A percentile compares a stretch with the other conserved stretches of the same genome.
These are phyloP conservation scores for Cephus cinctus DNA, from an alignment of 1,140 invertebrate genomes.

Conservation along the genomic window DNA sequence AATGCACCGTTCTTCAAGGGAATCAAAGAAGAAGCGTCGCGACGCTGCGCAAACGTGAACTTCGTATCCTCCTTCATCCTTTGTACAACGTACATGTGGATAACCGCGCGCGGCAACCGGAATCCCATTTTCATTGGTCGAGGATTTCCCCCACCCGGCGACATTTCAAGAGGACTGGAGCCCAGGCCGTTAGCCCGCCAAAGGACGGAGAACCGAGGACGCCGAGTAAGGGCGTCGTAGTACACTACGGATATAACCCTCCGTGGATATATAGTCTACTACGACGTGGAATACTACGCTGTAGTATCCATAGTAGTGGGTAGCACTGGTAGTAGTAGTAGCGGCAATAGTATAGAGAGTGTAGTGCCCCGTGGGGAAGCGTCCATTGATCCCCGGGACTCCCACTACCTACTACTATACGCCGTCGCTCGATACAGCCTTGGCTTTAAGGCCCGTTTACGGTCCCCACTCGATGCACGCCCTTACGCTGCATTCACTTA, in stretches of 20 bases:
- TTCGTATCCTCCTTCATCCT: no score
- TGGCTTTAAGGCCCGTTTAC: conserved; percentile 33
- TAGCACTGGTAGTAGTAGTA: no score
- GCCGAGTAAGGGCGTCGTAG: conserved; percentile 6
- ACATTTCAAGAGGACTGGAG: conserved; percentile 24
- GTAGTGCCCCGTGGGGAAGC: conserved; percentile 38
- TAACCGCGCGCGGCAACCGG: conserved; percentile 37
- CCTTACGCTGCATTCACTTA: no score
- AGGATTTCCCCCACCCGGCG: no score
- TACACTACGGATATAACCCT: conserved; percentile 2
- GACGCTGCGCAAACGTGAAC: not conserved
- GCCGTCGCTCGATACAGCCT: conserved; percentile 30
- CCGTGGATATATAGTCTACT: conserved; percentile 17
- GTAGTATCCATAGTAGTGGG: no score
- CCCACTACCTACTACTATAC: no score
- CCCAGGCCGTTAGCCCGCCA: conserved; percentile 29
- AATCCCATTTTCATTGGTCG: conserved; percentile 26
- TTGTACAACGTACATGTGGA: not conserved
- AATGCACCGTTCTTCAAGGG: not conserved
- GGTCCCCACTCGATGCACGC: no score
- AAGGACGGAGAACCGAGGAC: conserved; percentile 2
- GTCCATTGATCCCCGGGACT: conserved; percentile 40
- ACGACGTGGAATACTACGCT: conserved; percentile 35
- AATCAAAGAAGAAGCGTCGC: not conserved
- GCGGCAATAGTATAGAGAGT: conserved; percentile 34